Evolutionary conservation across 2,113 vertebrate genomes (phyloP), one percentile per base, ranked within the genome.

Genomic region (Macheiramphus alcinus): DNA sequence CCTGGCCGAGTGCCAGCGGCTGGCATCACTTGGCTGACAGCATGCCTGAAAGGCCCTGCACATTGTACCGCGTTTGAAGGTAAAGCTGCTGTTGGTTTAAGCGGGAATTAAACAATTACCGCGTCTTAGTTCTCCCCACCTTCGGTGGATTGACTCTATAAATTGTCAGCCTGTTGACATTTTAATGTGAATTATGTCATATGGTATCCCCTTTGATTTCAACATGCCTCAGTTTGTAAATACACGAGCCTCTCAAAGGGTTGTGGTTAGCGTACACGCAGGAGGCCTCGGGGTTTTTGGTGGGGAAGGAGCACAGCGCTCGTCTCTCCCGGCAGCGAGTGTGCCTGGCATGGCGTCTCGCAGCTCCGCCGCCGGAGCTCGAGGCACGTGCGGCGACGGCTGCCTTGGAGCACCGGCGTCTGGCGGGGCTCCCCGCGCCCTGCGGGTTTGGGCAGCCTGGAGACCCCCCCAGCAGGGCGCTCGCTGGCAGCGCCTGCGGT

Each of bases 151-250:
- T 96, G 98, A 96, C 98, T 98, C 98, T 98, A 99, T 99, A 99
- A 99, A 99, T 99, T 98, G 98, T 99, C 99, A 98, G 98, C 98
- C 98, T 98, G 98, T 99, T 98, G 99, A 98, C 99, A 99, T 99
- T 99, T 99, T 99, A 99, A 99, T 99, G 99, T 98, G 98, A 98
- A 99, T 99, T 99, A 98, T 99, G 99, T 99, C 99, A 99, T 99
- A 98, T 99, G 99, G 99, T 99, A 99, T 99, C 99, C 98, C 99
- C 99, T 99, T 99, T 99, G 99, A 99, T 99, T 99, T 98, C 98
- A 97, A 99, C 99, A 99, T 99, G 99, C 99, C 99, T 99, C 98
- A 89, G 99, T 99, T 99, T 99, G 99, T 99, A 99, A 99, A 99
- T 99, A 99, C 99, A 99, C 97, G 98, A 98, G 98, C 98, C 98